phyloP scores from a whole-genome alignment of 1,140 invertebrate species.

The Patella vulgata region DNA sequence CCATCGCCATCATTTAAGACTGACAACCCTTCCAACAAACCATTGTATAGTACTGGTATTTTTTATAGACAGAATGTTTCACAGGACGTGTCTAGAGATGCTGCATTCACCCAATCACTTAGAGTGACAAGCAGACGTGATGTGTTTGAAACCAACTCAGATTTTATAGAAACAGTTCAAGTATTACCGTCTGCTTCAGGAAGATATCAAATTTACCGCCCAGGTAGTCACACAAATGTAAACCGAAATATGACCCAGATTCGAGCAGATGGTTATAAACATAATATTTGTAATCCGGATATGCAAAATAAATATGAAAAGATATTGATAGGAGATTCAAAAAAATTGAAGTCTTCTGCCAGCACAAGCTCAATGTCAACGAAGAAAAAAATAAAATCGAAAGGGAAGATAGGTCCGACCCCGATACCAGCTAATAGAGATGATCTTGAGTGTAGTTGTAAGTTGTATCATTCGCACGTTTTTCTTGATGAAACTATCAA shows the following conservation, averaged over 20 bases:
- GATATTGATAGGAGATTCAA: background rate
- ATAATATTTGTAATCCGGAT: conserved; percentile 12
- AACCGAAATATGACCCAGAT: background rate
- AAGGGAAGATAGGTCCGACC: background rate
- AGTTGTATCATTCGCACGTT: conserved; percentile 22
- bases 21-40: too few species aligned
- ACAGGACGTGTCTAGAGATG: too few species aligned
- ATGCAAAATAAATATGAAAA: conserved; percentile 7
- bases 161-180: background rate
- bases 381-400: background rate
- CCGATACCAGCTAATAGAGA: background rate
- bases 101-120: too few species aligned
- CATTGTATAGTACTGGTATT: too few species aligned
- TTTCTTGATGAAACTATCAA: conserved; percentile 16
- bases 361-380: background rate
- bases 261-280: background rate
- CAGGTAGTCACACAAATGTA: background rate
- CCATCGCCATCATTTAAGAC: too few species aligned
- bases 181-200: background rate
- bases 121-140: too few species aligned
- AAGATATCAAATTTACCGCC: background rate
- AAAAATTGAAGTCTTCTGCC: background rate
- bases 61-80: too few species aligned
- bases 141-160: too few species aligned
- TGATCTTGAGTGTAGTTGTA: conserved; percentile 21